Percentiles rank a stretch among this genome's conserved stretches.
These are phyloP conservation scores for Trididemnum nubilum DNA, from an alignment of 23 tunicate genomes.

Conservation along the genomic window DNA sequence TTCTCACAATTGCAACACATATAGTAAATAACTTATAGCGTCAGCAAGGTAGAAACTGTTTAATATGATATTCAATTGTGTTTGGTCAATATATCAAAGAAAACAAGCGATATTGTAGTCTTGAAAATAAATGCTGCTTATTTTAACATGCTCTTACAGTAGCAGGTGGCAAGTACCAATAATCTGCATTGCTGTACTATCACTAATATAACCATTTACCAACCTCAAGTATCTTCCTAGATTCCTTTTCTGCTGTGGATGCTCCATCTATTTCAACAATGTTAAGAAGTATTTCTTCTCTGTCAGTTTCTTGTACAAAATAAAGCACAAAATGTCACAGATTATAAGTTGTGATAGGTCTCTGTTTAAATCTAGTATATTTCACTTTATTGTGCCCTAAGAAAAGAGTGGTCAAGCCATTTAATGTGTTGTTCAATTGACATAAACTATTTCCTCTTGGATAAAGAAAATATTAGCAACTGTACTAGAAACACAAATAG, in stretches of 20 bases:
- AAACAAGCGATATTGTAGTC: not conserved
- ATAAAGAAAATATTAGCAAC: not conserved
- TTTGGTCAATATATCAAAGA: not conserved
- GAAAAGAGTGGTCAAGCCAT: not conserved
- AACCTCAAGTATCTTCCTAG: not conserved
- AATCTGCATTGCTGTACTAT: conserved; percentile 1
- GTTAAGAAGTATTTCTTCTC: not conserved
- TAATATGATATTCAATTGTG: not conserved
- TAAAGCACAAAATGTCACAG: not conserved
- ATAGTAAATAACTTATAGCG: not conserved
- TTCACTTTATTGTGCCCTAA: not conserved
- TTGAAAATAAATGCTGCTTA: not conserved
- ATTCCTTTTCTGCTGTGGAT: not conserved
- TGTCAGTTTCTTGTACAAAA: not conserved
- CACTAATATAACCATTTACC: not conserved
- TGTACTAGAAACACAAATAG: not conserved
- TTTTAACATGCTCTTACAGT: not conserved
- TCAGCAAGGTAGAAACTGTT: not conserved
- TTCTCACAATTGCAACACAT: not conserved
- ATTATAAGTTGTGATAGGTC: not conserved
- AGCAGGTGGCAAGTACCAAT: not conserved
- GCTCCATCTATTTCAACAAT: conserved; percentile 6
- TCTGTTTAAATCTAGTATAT: not conserved
- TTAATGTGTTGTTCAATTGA: not conserved
- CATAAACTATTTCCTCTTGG: not conserved